Evolutionary conservation across 2,888 invertebrate species (phyloP).

Genomic region (Meloe dianella): DNA sequence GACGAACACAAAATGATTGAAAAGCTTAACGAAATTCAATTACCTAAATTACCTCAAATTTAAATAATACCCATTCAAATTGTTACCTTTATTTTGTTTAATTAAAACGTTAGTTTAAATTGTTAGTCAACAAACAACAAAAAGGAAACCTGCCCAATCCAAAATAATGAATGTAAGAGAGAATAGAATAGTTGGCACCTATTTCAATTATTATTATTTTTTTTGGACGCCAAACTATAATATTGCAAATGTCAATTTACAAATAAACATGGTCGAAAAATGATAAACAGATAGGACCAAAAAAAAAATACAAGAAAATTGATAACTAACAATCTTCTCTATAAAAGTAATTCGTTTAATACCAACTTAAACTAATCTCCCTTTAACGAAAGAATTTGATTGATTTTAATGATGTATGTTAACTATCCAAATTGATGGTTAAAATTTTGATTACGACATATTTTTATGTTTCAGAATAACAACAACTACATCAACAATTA

Average conservation of each 20-base stretch:
- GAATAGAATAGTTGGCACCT: slow-evolving; percentile 1
- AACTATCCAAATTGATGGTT: slow-evolving; percentile 3
- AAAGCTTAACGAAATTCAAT: neutral
- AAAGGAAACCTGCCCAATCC: neutral
- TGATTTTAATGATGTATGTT: neutral
- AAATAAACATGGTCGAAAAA: neutral
- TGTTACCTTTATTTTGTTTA: neutral
- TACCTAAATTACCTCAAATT: neutral
- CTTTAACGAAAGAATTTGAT: neutral
- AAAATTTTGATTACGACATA: neutral
- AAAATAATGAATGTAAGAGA: neutral
- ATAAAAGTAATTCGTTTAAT: neutral
- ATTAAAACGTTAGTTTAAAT: slow-evolving; percentile 1
- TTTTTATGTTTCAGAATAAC: neutral
- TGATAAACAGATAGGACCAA: neutral
- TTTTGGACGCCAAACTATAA: neutral
- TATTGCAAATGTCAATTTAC: neutral
- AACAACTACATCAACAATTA: slow-evolving; percentile 43
- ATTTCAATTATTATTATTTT: neutral
- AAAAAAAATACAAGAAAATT: neutral
- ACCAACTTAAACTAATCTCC: slow-evolving; percentile 5
- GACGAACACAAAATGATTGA: neutral
- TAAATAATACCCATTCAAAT: neutral
- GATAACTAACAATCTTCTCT: neutral
- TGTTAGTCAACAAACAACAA: neutral